Conservation (phyloP, 2,797 vertebrate species). For the Yasuhikotakia modesta region DNA sequence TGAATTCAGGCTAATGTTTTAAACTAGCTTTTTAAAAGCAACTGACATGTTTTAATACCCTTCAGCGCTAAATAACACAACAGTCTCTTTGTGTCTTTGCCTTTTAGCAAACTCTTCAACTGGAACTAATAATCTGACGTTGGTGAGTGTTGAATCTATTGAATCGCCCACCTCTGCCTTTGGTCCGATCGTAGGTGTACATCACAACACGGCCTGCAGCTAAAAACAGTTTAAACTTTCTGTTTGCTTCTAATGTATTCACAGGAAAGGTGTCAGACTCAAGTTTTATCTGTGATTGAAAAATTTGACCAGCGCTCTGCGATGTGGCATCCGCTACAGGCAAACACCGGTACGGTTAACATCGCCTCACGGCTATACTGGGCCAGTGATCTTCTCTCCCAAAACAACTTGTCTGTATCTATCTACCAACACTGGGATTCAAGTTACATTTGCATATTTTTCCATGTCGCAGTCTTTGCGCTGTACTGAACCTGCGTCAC, state of each 20-base stretch:
- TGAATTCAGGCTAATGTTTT: background rate
- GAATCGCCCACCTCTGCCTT: constrained; percentile 8
- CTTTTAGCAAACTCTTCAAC: background rate
- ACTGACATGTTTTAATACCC: background rate
- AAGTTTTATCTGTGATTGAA: constrained; percentile 24
- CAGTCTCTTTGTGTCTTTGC: background rate
- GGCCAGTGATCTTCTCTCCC: background rate
- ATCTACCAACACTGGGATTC: constrained; percentile 26
- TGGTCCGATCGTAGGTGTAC: background rate
- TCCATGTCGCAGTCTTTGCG: constrained; percentile 13
- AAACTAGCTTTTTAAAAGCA: background rate
- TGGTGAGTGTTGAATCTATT: background rate
- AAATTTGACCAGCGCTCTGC: constrained; percentile 29
- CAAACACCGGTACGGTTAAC: background rate
- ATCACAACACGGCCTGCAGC: background rate
- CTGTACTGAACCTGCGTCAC: background rate
- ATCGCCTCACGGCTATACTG: background rate
- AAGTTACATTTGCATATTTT: constrained; percentile 39
- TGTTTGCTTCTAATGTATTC: constrained; percentile 37
- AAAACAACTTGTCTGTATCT: constrained; percentile 20
- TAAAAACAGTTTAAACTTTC: constrained; percentile 27
- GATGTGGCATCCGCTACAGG: background rate
- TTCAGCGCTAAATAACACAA: no score
- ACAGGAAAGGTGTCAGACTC: constrained; percentile 34
- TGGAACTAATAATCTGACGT: background rate